These are phyloP conservation scores for Corythaixoides concolor DNA, from an alignment of 2,113 vertebrate species.

Conservation along the genomic window DNA sequence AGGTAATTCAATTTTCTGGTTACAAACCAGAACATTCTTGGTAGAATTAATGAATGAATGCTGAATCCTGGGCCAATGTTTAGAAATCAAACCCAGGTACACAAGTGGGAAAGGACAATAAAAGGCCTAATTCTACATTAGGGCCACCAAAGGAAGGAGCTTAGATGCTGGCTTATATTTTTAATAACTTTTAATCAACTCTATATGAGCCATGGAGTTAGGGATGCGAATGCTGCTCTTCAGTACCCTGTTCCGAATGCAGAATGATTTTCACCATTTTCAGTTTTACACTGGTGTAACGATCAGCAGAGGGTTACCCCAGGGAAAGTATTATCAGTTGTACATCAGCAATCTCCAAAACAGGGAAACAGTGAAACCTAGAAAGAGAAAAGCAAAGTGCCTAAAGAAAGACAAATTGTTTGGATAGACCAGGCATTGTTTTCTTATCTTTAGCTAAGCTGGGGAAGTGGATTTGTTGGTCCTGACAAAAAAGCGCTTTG, in stretches of 20 bases:
- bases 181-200: background rate
- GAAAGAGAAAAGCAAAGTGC: constrained; percentile 1
- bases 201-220: background rate
- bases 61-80: background rate
- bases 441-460: constrained; percentile 2
- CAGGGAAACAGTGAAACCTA: background rate
- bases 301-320: background rate
- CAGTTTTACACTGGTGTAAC: background rate
- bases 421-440: background rate
- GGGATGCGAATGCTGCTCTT: background rate
- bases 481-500: constrained; percentile 29
- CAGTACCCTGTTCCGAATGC: background rate
- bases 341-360: background rate
- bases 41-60: constrained; percentile 49
- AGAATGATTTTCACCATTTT: background rate
- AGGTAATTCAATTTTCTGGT: constrained; percentile 22
- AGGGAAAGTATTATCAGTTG: background rate
- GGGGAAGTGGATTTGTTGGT: constrained; percentile 32
- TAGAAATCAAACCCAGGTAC: background rate
- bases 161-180: background rate
- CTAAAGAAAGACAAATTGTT: constrained; percentile 24
- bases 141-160: background rate
- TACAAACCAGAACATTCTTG: constrained; percentile 39
- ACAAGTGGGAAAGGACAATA: background rate
- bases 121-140: background rate